Conservation (phyloP, 2,888 invertebrate genomes). For the Catocala nupta region DNA sequence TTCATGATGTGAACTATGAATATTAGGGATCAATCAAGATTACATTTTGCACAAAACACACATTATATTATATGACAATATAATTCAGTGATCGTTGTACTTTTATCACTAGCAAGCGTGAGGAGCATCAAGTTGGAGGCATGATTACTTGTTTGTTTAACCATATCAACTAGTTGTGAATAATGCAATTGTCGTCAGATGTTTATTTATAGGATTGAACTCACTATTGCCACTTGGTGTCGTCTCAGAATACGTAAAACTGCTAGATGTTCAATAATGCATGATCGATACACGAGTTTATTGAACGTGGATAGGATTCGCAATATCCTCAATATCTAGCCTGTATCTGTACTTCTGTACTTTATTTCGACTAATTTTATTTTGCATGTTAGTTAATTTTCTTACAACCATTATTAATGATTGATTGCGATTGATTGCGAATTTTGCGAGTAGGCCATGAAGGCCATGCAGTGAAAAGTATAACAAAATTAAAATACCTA, state of each 20-base stretch:
- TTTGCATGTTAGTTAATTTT: no score
- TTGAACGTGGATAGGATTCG: conserved; percentile 3
- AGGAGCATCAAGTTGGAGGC: conserved; percentile 22
- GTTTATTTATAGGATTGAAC: conserved; percentile 80
- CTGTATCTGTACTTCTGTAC: no score
- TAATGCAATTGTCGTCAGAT: conserved; percentile 66
- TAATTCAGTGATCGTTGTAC: neutral
- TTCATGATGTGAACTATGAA: no score
- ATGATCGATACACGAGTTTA: conserved; percentile 44
- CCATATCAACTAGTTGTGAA: conserved; percentile 54
- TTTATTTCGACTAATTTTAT: no score
- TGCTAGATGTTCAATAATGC: conserved; percentile 48
- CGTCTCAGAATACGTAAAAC: neutral
- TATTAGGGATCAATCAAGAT: neutral
- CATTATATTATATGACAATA: neutral
- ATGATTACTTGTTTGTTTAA: conserved; percentile 50
- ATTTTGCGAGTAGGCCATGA: no score
- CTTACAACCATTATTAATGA: no score
- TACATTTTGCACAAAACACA: no score
- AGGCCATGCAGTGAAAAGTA: no score
- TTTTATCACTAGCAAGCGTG: conserved; percentile 1
- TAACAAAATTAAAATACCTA: no score
- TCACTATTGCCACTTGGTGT: conserved; percentile 65
- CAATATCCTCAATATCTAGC: neutral
- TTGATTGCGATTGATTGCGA: no score